A percentile compares a stretch with the other conserved stretches of the same genome.
Conservation (phyloP, 1,140 invertebrate genomes). For the Eufriesea mexicana region DNA sequence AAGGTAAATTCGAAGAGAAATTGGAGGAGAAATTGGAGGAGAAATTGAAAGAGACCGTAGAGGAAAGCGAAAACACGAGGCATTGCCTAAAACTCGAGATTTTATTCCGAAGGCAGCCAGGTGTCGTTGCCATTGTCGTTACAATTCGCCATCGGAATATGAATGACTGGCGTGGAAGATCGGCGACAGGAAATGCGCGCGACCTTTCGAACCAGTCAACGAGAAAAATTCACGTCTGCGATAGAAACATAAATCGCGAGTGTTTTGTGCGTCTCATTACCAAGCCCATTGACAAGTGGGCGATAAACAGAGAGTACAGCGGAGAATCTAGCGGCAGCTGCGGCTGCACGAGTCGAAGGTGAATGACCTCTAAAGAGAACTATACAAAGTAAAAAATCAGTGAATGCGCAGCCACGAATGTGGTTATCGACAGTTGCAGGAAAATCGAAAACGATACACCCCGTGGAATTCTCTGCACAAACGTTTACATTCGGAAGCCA, state of each 20-base stretch:
- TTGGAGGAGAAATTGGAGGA: too few species aligned
- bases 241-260: conserved; percentile 48
- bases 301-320: conserved; percentile 48
- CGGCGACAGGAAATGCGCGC: conserved; percentile 13
- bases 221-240: conserved; percentile 35
- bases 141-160: neutral
- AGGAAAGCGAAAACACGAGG: neutral
- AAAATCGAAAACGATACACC: neutral
- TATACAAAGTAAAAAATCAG: conserved; percentile 35
- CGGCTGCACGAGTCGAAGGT: conserved; percentile 42
- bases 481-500: neutral
- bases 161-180: neutral
- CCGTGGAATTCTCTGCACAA: neutral
- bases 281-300: conserved; percentile 53
- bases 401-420: conserved; percentile 7
- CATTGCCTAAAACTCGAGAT: neutral
- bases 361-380: conserved; percentile 45
- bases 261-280: conserved; percentile 42
- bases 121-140: neutral
- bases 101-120: neutral
- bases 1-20: too few species aligned
- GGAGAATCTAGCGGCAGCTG: conserved; percentile 45
- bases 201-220: conserved; percentile 39
- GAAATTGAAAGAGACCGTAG: too few species aligned
- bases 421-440: neutral